Conservation (phyloP, 2,113 vertebrate genomes). For the Pseudorasbora parva region DNA sequence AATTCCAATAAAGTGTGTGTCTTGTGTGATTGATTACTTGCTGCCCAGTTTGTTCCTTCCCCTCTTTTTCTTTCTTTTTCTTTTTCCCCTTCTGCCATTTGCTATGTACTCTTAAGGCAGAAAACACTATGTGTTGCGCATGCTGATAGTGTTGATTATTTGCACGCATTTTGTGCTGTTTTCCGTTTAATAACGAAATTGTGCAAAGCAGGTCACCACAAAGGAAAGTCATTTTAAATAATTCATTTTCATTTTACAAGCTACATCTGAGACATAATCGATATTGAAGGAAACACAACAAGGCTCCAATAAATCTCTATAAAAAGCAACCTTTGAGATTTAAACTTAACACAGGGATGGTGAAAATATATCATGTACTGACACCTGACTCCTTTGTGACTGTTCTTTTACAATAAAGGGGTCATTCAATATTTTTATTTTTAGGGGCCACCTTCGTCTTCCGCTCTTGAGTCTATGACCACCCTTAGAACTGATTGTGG, state of each 20-base stretch:
- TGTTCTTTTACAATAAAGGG: neutral
- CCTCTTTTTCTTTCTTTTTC: neutral
- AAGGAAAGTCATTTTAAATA: neutral
- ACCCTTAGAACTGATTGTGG: too few species aligned
- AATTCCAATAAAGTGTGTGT: conserved; percentile 71
- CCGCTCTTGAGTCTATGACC: too few species aligned
- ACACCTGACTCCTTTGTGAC: neutral
- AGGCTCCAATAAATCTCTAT: neutral
- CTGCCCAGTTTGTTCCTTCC: conserved; percentile 52
- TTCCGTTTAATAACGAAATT: neutral
- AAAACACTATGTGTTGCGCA: neutral
- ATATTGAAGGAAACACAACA: neutral
- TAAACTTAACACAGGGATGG: neutral
- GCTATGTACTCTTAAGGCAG: neutral
- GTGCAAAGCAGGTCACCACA: neutral
- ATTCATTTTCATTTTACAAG: neutral
- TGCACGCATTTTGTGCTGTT: neutral
- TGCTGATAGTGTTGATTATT: neutral
- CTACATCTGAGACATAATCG: neutral
- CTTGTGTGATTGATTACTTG: conserved; percentile 70
- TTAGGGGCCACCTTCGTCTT: too few species aligned
- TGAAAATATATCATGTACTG: neutral
- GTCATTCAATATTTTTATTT: neutral
- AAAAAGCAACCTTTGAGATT: neutral
- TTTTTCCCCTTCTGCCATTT: neutral